Base-by-base conservation (phyloP, 2,113 vertebrate genomes). In the Centropristis striata region DNA sequence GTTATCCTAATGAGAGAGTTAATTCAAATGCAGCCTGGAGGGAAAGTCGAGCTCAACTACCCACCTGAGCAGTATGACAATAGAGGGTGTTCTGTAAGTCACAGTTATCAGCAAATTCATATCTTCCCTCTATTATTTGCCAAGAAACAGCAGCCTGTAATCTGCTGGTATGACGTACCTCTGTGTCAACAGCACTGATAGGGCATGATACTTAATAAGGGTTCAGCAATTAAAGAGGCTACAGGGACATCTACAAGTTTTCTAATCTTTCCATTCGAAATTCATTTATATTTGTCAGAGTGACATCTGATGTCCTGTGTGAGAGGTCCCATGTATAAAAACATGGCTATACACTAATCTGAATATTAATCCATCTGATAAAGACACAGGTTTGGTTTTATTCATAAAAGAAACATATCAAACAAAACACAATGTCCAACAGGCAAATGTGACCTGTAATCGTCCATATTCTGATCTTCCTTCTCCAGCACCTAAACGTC, bases 401-500 rank as follows among this genome's bases (percentile, higher is more conserved):
- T 21, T 23, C 9, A 54, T 7, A 68, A 21, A 5, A 79, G 13
- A 64, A 27, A 20, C 9, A 4, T 2, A 32, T 15, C 59, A 12
- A 13, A 15, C 20, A 21, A 55, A 28, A 54, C 14, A 78, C n/a
- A 11, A 8, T 42, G 49, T 41, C 21, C 18, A 36, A 12, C 25
- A 18, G 20, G 5, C 8, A 21, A 36, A 14, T 8, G 11, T 54
- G 11, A 68, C 53, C 4, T 18, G 1, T 32, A 54, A 20, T 46
- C 57, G 4, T 63, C 21, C 27, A 20, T 44, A 39, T 28, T 13
- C 2, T 57, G 12, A 36, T 32, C 57, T 18, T 63, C 27, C 51
- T 20, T 27, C 25, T 51, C 55, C 80, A 95, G 92, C 91, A 94
- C 75, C 69, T 93, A 23, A 91, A 86, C 28, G 88, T 94, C 44